These are phyloP conservation scores for Dicrostonyx torquatus DNA, from an alignment of 2,797 vertebrate genomes.

Conservation along the genomic window DNA sequence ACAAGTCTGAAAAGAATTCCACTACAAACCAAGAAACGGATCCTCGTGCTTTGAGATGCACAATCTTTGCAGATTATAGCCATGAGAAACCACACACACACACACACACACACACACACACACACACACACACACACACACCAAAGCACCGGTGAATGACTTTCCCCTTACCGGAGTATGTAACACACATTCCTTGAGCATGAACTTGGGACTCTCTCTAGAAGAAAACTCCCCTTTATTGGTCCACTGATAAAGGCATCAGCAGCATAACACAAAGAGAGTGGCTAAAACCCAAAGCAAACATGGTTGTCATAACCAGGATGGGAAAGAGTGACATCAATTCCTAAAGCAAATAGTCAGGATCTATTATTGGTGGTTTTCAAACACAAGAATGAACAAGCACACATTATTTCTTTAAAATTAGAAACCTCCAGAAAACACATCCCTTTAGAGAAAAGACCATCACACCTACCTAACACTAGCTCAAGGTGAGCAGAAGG, in stretches of 20 bases:
- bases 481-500: not conserved
- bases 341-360: not conserved
- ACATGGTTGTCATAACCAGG: not conserved
- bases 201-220: not conserved
- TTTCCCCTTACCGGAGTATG: too few species aligned
- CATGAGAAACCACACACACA: not conserved
- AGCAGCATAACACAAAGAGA: not conserved
- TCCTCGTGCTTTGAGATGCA: slow-evolving; percentile 33
- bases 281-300: slow-evolving; percentile 9
- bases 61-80: not conserved
- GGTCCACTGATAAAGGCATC: slow-evolving; percentile 15
- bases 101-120: not conserved
- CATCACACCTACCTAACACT: not conserved
- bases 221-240: slow-evolving; percentile 16
- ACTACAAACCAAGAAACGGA: slow-evolving; percentile 31
- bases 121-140: not conserved
- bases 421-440: slow-evolving; percentile 44
- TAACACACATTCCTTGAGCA: slow-evolving; percentile 36
- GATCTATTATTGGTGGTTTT: not conserved
- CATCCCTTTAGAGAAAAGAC: slow-evolving; percentile 10
- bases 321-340: slow-evolving; percentile 5
- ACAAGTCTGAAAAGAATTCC: slow-evolving; percentile 48
- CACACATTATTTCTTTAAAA: not conserved
- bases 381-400: slow-evolving; percentile 4
- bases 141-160: not conserved